These are phyloP conservation scores for Peucedramus taeniatus DNA, from an alignment of 2,113 vertebrate genomes.

Conservation along the genomic window DNA sequence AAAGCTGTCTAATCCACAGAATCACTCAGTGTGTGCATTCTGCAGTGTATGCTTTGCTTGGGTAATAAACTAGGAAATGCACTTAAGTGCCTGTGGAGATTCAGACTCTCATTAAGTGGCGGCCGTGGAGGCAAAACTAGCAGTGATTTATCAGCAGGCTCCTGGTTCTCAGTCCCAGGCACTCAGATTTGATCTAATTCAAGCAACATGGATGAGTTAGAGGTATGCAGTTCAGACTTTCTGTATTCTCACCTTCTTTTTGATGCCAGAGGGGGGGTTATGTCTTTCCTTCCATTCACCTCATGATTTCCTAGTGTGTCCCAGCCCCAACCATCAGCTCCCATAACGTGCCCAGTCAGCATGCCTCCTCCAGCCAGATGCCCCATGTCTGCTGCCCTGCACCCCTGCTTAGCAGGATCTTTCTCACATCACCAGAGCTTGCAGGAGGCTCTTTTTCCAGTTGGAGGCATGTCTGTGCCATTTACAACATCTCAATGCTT, in stretches of 20 bases:
- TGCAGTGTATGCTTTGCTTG: background rate
- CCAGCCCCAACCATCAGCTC: background rate
- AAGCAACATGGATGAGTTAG: background rate
- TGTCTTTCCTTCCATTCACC: background rate
- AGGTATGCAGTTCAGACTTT: background rate
- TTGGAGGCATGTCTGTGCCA: background rate
- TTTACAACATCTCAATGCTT: background rate
- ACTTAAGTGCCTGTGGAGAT: background rate
- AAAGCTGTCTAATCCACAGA: background rate
- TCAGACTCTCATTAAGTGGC: background rate
- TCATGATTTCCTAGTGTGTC: background rate
- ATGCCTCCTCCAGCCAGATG: background rate
- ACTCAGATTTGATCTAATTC: background rate
- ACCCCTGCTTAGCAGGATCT: background rate
- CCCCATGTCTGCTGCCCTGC: background rate
- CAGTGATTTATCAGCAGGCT: background rate
- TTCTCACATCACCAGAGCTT: background rate
- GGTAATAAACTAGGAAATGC: conserved; percentile 2
- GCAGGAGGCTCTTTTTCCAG: background rate
- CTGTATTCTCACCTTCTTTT: background rate
- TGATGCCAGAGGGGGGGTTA: background rate
- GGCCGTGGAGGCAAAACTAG: conserved; percentile 15
- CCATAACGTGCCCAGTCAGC: rapidly evolving
- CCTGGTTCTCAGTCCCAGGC: background rate
- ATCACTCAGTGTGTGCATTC: background rate